Percentiles rank a stretch among this genome's conserved stretches.
Evolutionary conservation across 2,888 invertebrate genomes (phyloP).

Genomic region (Apantesis nais): DNA sequence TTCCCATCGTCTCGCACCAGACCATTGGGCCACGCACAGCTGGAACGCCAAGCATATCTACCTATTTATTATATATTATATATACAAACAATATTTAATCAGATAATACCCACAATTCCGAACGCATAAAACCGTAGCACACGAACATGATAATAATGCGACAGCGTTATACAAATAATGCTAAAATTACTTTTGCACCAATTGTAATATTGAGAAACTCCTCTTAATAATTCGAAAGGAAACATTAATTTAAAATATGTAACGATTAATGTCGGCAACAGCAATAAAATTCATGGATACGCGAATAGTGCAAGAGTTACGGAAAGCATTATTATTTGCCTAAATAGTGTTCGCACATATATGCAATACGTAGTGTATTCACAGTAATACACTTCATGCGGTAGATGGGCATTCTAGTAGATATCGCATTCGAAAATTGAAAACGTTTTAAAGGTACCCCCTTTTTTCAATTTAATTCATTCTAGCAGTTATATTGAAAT

Average conservation of each 20-base stretch:
- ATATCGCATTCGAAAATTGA: neutral
- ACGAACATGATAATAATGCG: neutral
- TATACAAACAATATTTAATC: neutral
- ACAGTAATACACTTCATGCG: neutral
- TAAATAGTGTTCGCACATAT: neutral
- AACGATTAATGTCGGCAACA: conserved; percentile 1
- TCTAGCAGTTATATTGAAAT: neutral
- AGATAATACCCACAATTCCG: neutral
- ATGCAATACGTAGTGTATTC: no score
- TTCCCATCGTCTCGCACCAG: no score
- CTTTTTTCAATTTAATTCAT: no score
- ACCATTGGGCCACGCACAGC: no score
- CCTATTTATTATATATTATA: neutral
- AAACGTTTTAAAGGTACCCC: neutral
- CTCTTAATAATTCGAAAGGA: neutral
- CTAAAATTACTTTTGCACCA: neutral
- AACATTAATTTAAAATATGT: conserved; percentile 5
- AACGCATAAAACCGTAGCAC: neutral
- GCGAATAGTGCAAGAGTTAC: neutral
- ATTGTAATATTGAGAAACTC: neutral
- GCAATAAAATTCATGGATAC: neutral
- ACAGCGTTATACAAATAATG: neutral
- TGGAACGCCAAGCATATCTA: no score
- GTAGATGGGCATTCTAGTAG: neutral
- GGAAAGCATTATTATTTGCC: neutral